Evolutionary conservation across 1,140 invertebrate species (phyloP), one percentile per base, ranked within the genome.

Genomic region (Subanguina moxae): DNA sequence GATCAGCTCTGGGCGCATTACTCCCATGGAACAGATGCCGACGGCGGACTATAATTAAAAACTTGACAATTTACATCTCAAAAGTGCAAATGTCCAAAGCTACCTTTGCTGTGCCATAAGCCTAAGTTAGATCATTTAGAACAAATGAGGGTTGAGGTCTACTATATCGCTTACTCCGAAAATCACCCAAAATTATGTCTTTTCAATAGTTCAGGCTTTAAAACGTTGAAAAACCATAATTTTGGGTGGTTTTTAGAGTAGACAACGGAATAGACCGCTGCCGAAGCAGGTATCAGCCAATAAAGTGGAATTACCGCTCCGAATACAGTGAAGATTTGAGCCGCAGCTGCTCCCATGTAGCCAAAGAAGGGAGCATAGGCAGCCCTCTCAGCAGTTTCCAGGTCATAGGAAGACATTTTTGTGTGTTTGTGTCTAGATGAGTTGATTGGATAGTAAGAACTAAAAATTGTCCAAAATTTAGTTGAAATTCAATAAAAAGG

Each of bases 21-120:
- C 94, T 76, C 95, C 94, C 95, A 98, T 98, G 77, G 94, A 93
- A 80, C 94, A 93, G 84, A 98, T 99, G 86, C 95, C 95, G 70
- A 93, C 96, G 75, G 95, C 95, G 76, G 94, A 96, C 86, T 38
- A 38, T 5, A 38, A 38, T 38, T 38, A 11, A 38, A 38, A 38
- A 38, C 32, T 5, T 38, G 11, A 38, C 3, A n/a, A n/a, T n/a
- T n/a, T n/a, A 3, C 32, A 38, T 11, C 32, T 38, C 11, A 38
- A 38, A 38, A 3, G 3, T 11, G 11, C 11, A 5, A 38, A 38
- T 38, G n/a, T n/a, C n/a, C n/a, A 38, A 38, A 38, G 11, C 32
- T 38, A 38, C 32, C 32, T 98, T 98, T 58, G 95, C 95, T 77
- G 95, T 99, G 83, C 95, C 95, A 89, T 98, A 99, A 57, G 32